Percentiles rank a stretch among this genome's conserved stretches.
phyloP scores from a whole-genome alignment of 2,113 vertebrate genomes.

The Charadrius vociferus region DNA sequence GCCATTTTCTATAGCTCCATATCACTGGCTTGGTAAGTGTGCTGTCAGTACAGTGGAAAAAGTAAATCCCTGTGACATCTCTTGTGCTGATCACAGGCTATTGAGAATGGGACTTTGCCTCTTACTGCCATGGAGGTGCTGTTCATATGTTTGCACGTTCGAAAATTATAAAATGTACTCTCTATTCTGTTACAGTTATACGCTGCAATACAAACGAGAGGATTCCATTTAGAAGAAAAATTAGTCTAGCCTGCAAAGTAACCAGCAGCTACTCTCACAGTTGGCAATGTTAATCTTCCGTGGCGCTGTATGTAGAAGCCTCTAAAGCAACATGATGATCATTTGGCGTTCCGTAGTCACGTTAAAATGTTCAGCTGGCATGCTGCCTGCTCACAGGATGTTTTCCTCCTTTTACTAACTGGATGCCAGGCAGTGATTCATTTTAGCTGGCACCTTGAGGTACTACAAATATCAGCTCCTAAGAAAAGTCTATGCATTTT shows the following conservation, averaged over 20 bases:
- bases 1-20: neutral
- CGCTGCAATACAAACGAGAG: neutral
- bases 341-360: neutral
- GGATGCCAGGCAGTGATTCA: conserved; percentile 25
- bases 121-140: neutral
- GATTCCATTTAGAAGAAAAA: neutral
- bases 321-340: neutral
- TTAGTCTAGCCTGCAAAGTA: neutral
- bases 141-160: neutral
- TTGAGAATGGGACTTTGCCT: neutral
- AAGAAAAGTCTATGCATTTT: neutral
- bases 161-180: neutral
- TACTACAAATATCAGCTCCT: neutral
- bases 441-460: neutral
- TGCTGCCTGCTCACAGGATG: neutral
- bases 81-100: neutral
- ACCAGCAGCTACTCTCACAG: neutral
- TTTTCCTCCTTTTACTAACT: neutral
- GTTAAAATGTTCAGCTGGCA: neutral
- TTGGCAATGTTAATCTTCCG: neutral
- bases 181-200: neutral
- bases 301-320: neutral
- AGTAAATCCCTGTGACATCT: neutral
- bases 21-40: neutral
- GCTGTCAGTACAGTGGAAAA: neutral